phyloP scores from a whole-genome alignment of 2,113 vertebrate genomes.

The Brachyhypopomus occidentalis region DNA sequence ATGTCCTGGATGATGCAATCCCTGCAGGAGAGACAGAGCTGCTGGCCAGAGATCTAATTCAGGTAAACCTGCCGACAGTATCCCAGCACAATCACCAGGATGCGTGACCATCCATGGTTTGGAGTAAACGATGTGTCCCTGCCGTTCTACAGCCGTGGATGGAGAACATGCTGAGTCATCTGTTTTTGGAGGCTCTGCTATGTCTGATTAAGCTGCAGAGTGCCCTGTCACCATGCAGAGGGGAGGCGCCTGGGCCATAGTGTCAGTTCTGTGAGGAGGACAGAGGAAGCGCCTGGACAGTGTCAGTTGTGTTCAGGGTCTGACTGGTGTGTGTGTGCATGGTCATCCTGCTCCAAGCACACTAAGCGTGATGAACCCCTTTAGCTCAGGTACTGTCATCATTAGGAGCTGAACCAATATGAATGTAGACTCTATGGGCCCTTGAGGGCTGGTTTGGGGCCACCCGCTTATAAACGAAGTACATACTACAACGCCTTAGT shows the following conservation, averaged over 20 bases:
- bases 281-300: no score
- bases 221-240: not conserved
- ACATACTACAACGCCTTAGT: no score
- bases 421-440: not conserved
- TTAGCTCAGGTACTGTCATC: not conserved
- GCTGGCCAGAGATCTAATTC: constrained; percentile 92
- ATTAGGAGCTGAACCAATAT: not conserved
- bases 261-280: no score
- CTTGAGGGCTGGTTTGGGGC: not conserved
- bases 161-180: constrained; percentile 13
- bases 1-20: constrained; percentile 88
- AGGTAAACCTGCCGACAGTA: constrained; percentile 75
- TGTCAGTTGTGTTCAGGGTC: no score
- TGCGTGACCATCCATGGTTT: not conserved
- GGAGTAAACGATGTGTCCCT: not conserved
- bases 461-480: no score
- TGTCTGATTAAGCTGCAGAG: not conserved
- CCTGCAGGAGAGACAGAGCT: constrained; percentile 86
- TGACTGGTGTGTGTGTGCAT: not conserved
- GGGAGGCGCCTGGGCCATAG: no score
- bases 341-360: not conserved
- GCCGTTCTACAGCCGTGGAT: not conserved
- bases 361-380: no score
- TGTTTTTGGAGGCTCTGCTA: not conserved
- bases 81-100: not conserved